Base-by-base conservation (phyloP, 2,888 invertebrate species). In the Caenorhabditis auriculariae region DNA sequence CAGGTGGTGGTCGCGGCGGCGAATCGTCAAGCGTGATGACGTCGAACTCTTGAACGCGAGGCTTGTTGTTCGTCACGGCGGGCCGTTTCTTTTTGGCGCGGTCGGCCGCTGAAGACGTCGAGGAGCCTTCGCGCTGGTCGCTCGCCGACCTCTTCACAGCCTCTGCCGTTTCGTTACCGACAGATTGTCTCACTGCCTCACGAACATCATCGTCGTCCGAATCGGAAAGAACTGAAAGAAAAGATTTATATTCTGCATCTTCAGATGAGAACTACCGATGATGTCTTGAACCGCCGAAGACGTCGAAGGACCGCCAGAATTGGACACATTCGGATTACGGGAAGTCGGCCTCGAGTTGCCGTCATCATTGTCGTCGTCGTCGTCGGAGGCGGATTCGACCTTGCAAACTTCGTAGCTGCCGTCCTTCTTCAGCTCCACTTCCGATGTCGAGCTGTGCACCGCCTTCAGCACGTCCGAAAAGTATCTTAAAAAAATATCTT, bases 361-460 rank as follows among this genome's bases (percentile, higher is more conserved):
- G 24, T 54, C 56, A 9, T 69, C 69, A 23, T 57, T 61, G 32
- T 66, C 60, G 38, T 57, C 56, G 15, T 65, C 59, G 17, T 60
- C 26, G 24, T 58, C 60, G 9, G 47, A 41, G 1, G 28, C 42
- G 32, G 56, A 68, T 15, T 74, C 70, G 35, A 61, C 63, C 39
- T 62, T 55, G 43, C 74, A 54, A 6, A 60, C 60, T n/a, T 73
- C 60, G 60, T 69, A 80, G 3, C 54, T 52, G 9, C 79, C 80
- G 51, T 80, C 78, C 29, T 51, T 49, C 15, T 76, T 62, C 39
- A 80, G 60, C 44, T 80, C 79, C 3, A 80, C 72, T 53, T 80
- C 80, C 17, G 64, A 69, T 29, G 64, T 72, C 6, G 48, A 48
- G 3, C 50, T 38, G n/a, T 58, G 62, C 2, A 75, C 69, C 5